Conservation (phyloP, 2,888 invertebrate genomes). For the Lagria hirta region DNA sequence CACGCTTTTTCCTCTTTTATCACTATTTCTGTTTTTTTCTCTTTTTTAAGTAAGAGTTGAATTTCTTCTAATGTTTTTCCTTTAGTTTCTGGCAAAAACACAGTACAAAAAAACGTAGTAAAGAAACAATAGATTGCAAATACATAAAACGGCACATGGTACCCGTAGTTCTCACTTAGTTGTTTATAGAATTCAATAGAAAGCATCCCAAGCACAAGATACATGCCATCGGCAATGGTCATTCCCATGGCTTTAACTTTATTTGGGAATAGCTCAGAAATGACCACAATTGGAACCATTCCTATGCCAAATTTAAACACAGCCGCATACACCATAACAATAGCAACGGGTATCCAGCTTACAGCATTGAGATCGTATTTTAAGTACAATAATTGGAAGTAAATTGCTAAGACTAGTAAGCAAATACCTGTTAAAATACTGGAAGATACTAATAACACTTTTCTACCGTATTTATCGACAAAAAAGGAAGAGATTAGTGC, state of each 20-base stretch:
- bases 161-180: slow-evolving; percentile 31
- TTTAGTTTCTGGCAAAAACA: slow-evolving; percentile 42
- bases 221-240: slow-evolving; percentile 37
- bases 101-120: slow-evolving; percentile 32
- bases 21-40: too few relatives aligned
- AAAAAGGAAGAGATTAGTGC: slow-evolving; percentile 43
- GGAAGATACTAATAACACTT: slow-evolving; percentile 44
- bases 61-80: slow-evolving; percentile 45
- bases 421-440: slow-evolving; percentile 45
- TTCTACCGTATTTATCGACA: slow-evolving; percentile 50
- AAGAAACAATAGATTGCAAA: slow-evolving; percentile 34
- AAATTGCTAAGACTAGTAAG: slow-evolving; percentile 45
- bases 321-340: slow-evolving; percentile 49
- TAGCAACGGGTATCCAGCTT: slow-evolving; percentile 49
- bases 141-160: slow-evolving; percentile 38
- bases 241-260: slow-evolving; percentile 50
- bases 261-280: slow-evolving; percentile 51
- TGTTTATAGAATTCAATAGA: slow-evolving; percentile 37
- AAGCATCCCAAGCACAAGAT: slow-evolving; percentile 33
- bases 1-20: too few relatives aligned
- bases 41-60: slow-evolving; percentile 41
- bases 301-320: slow-evolving; percentile 50
- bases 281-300: slow-evolving; percentile 50
- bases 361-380: slow-evolving; percentile 39
- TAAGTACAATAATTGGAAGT: slow-evolving; percentile 45